These are phyloP conservation scores for Cygnus olor DNA, from an alignment of 2,797 vertebrate genomes.

Conservation along the genomic window DNA sequence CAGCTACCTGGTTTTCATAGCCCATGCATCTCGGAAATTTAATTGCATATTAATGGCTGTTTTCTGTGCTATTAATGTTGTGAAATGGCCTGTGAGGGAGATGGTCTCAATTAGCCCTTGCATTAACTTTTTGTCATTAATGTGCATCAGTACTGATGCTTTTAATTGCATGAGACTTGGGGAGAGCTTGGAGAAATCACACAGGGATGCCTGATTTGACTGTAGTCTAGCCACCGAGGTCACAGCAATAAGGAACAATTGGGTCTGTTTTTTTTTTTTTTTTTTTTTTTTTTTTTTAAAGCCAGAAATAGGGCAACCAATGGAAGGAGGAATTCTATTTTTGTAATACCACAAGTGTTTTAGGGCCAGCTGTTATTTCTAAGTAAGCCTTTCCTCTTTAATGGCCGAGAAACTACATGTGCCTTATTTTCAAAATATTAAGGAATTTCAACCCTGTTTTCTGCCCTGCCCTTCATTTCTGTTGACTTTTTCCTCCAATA, in stretches of 20 bases:
- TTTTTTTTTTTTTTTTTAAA: not conserved
- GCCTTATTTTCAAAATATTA: not conserved
- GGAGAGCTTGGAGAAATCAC: not conserved
- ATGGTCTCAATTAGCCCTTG: conserved; percentile 53
- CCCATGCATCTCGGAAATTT: conserved; percentile 33
- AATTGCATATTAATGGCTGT: conserved; percentile 59
- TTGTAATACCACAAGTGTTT: not conserved
- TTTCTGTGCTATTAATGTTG: conserved; percentile 50
- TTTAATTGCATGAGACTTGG: conserved; percentile 29
- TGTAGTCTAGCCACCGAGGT: not conserved
- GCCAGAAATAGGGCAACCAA: not conserved
- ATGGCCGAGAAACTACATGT: not conserved
- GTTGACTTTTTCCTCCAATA: not conserved
- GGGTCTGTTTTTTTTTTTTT: not conserved
- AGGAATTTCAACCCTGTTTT: not conserved
- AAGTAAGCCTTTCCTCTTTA: not conserved
- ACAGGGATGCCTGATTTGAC: not conserved
- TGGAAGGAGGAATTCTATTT: not conserved
- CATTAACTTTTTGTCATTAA: conserved; percentile 58
- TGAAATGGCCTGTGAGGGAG: conserved; percentile 49
- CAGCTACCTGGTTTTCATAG: conserved; percentile 44
- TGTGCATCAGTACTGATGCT: conserved; percentile 14
- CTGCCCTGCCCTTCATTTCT: not conserved
- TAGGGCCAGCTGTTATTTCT: not conserved
- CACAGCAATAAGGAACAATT: not conserved